phyloP scores from a whole-genome alignment of 2,113 vertebrate species.

The Atherinomorus stipes region DNA sequence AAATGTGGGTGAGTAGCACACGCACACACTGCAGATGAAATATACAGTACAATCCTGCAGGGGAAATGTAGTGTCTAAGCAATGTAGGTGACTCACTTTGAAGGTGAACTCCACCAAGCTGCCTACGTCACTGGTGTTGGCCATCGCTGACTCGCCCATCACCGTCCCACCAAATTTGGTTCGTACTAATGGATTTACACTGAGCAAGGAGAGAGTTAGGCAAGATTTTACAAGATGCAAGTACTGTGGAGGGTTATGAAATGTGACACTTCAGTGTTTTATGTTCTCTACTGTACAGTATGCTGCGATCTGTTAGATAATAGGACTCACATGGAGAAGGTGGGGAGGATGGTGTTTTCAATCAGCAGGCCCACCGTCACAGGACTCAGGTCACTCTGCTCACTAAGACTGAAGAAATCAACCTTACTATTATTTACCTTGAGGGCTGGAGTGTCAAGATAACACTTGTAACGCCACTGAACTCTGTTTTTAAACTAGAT shows the following conservation, averaged over 20 bases:
- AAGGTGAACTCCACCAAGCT: constrained; percentile 90
- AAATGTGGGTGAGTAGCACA: constrained; percentile 45
- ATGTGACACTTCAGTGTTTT: constrained; percentile 13
- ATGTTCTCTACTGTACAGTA: constrained; percentile 8
- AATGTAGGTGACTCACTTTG: constrained; percentile 81
- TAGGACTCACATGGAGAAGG: constrained; percentile 85
- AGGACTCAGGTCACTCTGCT: constrained; percentile 86
- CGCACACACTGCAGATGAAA: constrained; percentile 35
- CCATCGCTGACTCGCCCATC: constrained; percentile 93
- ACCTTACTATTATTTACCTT: background rate
- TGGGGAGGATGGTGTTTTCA: constrained; percentile 86
- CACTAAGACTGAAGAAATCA: constrained; percentile 85
- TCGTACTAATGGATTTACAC: constrained; percentile 24
- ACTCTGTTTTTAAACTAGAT: background rate
- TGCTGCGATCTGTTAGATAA: background rate
- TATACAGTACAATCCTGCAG: constrained; percentile 46
- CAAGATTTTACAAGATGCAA: background rate
- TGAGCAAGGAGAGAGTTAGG: constrained; percentile 39
- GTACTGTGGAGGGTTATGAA: constrained; percentile 4
- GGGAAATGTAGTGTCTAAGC: constrained; percentile 42
- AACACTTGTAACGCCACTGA: background rate
- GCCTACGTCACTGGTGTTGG: constrained; percentile 87
- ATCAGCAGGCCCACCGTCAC: constrained; percentile 83
- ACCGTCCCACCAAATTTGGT: constrained; percentile 90
- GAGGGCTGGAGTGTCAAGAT: background rate